Evolutionary conservation across 2,888 invertebrate species (phyloP).

Genomic region (Pandemis cinnamomeana): DNA sequence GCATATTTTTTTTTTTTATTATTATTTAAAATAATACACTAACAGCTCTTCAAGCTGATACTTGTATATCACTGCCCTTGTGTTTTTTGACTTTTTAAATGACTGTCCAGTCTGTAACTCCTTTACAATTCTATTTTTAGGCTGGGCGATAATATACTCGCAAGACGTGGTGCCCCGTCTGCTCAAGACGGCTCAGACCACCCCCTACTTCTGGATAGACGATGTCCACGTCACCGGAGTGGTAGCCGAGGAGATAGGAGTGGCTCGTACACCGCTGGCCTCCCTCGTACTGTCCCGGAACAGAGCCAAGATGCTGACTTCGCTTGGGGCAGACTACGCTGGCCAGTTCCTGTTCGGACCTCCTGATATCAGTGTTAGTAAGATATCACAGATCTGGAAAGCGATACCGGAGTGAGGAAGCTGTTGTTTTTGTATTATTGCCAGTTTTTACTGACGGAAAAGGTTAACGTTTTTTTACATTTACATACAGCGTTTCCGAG

Average conservation of each 20-base stretch:
- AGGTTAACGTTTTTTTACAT: too few species aligned
- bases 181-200: constrained; percentile 84
- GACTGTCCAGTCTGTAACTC: too few species aligned
- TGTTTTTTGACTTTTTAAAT: too few species aligned
- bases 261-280: constrained; percentile 82
- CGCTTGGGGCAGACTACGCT: constrained; percentile 53
- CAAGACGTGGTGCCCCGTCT: constrained; percentile 85
- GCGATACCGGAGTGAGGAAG: constrained; percentile 53
- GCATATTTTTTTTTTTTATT: too few species aligned
- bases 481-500: too few species aligned
- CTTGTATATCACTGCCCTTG: too few species aligned
- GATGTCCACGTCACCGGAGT: constrained; percentile 92
- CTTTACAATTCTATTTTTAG: constrained; percentile 50
- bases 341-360: constrained; percentile 83
- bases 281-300: constrained; percentile 66
- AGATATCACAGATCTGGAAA: constrained; percentile 81
- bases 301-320: constrained; percentile 56
- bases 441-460: too few species aligned
- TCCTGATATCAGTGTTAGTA: constrained; percentile 74
- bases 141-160: constrained; percentile 87
- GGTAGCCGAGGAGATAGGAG: constrained; percentile 82
- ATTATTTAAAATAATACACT: too few species aligned
- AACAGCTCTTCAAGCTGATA: too few species aligned
- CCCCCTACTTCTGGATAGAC: constrained; percentile 92
- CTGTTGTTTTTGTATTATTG: neutral